phyloP scores from a whole-genome alignment of 2,888 invertebrate genomes.

The Conomelus anceps region DNA sequence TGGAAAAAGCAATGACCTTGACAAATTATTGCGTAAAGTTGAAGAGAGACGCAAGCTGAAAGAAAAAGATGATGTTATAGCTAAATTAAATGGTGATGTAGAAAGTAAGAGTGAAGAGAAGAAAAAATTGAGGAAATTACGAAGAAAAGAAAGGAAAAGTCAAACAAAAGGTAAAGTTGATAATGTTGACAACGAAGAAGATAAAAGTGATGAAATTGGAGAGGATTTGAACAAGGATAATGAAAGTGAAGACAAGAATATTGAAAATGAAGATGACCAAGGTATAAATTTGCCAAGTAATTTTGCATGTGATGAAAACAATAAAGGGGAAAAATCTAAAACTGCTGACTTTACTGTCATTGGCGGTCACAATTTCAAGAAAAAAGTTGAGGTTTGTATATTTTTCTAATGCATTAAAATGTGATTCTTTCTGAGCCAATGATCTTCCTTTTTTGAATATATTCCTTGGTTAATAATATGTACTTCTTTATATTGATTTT shows the following conservation, averaged over 20 bases:
- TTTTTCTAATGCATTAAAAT: conserved; percentile 14
- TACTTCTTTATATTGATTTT: too few relatives aligned
- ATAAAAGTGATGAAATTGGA: conserved; percentile 17
- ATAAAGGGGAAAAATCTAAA: conserved; percentile 19
- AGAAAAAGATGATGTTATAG: not conserved
- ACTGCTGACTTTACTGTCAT: conserved; percentile 55
- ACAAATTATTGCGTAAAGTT: not conserved
- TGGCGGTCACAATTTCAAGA: conserved; percentile 55
- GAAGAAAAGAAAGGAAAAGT: conserved; percentile 29
- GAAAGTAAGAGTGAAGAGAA: not conserved
- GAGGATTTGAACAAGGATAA: conserved; percentile 16
- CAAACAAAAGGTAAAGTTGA: conserved; percentile 35
- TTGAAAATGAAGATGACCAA: conserved; percentile 20
- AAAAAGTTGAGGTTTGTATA: conserved; percentile 47
- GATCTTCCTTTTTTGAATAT: too few relatives aligned
- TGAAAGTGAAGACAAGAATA: conserved; percentile 14
- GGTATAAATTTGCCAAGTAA: conserved; percentile 1
- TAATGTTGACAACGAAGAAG: conserved; percentile 24
- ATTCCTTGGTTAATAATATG: too few relatives aligned
- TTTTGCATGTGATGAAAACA: conserved; percentile 24
- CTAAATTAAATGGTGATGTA: not conserved
- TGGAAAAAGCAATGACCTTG: not conserved
- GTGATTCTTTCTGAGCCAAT: conserved; percentile 17
- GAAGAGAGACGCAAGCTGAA: not conserved
- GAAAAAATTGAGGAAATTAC: not conserved